Evolutionary conservation across 2,888 invertebrate species (phyloP), one percentile per base, ranked within the genome.

Genomic region (Cosmia pyralina): DNA sequence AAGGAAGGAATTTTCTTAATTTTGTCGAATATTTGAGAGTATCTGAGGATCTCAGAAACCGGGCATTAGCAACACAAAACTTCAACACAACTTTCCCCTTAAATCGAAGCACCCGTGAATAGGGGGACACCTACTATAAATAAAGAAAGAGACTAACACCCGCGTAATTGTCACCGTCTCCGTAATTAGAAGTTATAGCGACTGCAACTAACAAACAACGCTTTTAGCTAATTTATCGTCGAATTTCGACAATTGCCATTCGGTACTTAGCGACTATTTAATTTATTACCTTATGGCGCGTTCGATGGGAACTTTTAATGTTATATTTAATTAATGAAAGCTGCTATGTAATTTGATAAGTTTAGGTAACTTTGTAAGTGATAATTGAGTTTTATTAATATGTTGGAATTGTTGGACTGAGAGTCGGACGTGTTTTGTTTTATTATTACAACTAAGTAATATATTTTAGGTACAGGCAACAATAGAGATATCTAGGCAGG

Each of bases 131-230:
- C 79, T 79, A 66, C 77, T 41, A 86, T 86, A 86, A 85, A 88
- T 87, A 88, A 75, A 88, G 85, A 82, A 76, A 85, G 87, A 81
- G 77, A 84, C 88, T 88, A 90, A 89, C 87, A 88, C 82, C 79
- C 82, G 82, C 85, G 88, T 92, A 91, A 92, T 92, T 91, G 92
- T 91, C 90, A 86, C 89, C 87, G 85, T 82, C 88, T 83, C 77
- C 81, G 90, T 93, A 94, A 94, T 94, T 93, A 92, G 91, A 87
- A 93, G 88, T 91, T 93, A 94, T 92, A 80, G 91, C 85, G 74
- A 77, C 85, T 84, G 89, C 89, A 89, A 85, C 88, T 88, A 90
- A 91, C 92, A 92, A 93, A 93, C 92, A 92, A 87, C 86, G 88
- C 87, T 88, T 86, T 90, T 88, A 89, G 88, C 89, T 88, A 92